Conservation (phyloP, 2,888 invertebrate genomes). For the Amphipoea oculea region DNA sequence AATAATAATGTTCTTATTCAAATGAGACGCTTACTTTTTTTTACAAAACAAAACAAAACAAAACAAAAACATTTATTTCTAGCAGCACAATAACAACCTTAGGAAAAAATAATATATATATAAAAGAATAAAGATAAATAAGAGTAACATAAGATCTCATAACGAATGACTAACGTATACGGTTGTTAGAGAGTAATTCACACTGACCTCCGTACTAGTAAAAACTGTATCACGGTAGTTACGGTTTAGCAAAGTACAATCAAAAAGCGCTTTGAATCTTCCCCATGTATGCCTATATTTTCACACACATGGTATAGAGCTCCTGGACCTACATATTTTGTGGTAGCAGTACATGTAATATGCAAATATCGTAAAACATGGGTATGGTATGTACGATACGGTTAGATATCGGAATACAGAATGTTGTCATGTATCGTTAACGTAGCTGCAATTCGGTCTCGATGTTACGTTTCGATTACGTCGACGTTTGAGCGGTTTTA, state of each 20-base stretch:
- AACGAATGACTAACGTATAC: too few relatives aligned
- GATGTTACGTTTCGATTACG: conserved; percentile 25
- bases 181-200: too few relatives aligned
- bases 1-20: neutral
- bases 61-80: too few relatives aligned
- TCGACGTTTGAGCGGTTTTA: conserved; percentile 22
- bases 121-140: too few relatives aligned
- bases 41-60: too few relatives aligned
- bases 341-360: neutral
- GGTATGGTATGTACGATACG: neutral
- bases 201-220: too few relatives aligned
- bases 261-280: neutral
- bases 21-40: neutral
- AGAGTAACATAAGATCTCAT: too few relatives aligned
- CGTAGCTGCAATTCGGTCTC: conserved; percentile 8
- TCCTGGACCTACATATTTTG: neutral
- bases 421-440: conserved; percentile 27
- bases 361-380: conserved; percentile 16
- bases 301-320: neutral
- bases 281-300: neutral
- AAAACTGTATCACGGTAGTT: too few relatives aligned
- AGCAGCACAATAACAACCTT: too few relatives aligned
- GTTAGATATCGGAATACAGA: conserved; percentile 18
- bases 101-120: too few relatives aligned
- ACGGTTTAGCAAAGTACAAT: neutral